phyloP scores from a whole-genome alignment of 64 coral and sea anemone species.

The Anthopleura sola region DNA sequence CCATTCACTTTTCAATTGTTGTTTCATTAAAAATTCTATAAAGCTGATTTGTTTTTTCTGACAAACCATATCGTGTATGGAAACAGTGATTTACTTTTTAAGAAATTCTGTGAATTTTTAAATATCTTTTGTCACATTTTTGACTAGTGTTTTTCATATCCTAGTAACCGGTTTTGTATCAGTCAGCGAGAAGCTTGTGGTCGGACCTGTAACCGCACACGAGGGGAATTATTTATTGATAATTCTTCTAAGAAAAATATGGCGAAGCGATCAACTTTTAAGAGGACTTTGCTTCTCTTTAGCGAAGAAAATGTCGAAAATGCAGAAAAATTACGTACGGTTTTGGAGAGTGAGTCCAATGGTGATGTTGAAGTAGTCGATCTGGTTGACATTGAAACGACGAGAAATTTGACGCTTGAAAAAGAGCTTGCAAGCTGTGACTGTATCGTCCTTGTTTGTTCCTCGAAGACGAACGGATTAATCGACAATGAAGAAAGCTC shows the following conservation, averaged over 20 bases:
- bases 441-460: slow-evolving; percentile 62
- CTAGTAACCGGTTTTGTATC: background rate
- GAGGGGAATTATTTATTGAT: slow-evolving; percentile 21
- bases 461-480: slow-evolving; percentile 41
- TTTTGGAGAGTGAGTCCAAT: slow-evolving; percentile 54
- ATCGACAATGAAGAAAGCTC: slow-evolving; percentile 52
- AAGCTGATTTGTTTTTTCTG: background rate
- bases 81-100: background rate
- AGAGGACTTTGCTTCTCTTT: slow-evolving; percentile 59
- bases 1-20: background rate
- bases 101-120: background rate
- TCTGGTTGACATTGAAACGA: slow-evolving; percentile 47
- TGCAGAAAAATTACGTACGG: slow-evolving; percentile 55
- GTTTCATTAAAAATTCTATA: background rate
- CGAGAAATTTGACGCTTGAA: slow-evolving; percentile 16
- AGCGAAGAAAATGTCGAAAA: slow-evolving; percentile 59
- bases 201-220: background rate
- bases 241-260: slow-evolving; percentile 26
- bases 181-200: slow-evolving; percentile 13
- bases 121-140: background rate
- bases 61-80: background rate
- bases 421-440: slow-evolving; percentile 48
- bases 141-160: background rate
- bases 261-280: slow-evolving; percentile 43
- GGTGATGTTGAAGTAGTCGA: slow-evolving; percentile 54